phyloP scores from a whole-genome alignment of 2,113 vertebrate species.

The Capreolus pygargus region DNA sequence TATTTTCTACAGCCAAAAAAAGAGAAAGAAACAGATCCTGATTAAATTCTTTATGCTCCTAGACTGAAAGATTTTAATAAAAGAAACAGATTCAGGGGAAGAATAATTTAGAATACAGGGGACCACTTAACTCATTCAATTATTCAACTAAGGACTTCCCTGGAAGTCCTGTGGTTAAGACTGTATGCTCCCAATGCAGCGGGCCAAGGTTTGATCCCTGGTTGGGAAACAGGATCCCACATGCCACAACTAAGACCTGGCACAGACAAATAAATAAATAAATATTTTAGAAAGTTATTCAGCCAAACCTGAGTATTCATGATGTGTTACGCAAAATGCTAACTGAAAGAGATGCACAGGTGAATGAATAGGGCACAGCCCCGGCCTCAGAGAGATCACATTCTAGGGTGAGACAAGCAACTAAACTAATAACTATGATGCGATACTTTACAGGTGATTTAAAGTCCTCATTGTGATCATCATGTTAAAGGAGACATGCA shows the following conservation, averaged over 20 bases:
- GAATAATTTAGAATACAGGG: not conserved
- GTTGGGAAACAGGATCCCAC: not conserved
- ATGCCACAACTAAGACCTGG: not conserved
- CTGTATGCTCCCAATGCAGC: not conserved
- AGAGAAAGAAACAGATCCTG: not conserved
- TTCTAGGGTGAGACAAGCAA: not conserved
- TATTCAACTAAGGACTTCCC: not conserved
- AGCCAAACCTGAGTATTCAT: not conserved
- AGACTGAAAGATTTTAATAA: not conserved
- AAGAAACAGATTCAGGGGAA: not conserved
- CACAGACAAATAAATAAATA: not conserved
- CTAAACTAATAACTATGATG: not conserved
- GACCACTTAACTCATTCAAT: not conserved
- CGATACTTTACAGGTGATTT: not conserved
- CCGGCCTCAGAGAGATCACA: not conserved
- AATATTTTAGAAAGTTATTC: not conserved
- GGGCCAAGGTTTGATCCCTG: not conserved
- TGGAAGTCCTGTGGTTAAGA: not conserved
- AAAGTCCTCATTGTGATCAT: not conserved
- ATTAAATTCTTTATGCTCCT: not conserved
- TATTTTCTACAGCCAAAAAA: not conserved
- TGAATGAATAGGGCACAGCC: rapidly evolving
- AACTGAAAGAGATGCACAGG: rapidly evolving
- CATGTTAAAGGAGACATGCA: not conserved
- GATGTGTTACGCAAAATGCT: not conserved